Conservation (phyloP, 1,140 invertebrate species). For the Octopus sinensis region DNA sequence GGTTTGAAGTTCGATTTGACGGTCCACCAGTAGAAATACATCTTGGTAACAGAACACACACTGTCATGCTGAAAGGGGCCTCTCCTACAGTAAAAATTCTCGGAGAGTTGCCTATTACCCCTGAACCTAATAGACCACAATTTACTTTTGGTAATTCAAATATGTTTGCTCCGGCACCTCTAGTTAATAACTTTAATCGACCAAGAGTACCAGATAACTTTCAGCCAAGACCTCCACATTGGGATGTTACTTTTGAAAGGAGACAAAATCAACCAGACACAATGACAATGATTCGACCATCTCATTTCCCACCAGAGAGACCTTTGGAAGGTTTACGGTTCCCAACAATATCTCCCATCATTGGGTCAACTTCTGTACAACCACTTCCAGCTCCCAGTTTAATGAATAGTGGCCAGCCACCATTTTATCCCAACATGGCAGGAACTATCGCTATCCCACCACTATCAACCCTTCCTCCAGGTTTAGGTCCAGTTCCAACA, state of each 20-base stretch:
- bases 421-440: neutral
- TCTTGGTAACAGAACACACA: conserved; percentile 69
- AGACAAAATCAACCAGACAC: neutral
- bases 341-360: neutral
- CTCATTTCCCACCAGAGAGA: neutral
- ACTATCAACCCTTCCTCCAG: neutral
- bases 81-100: conserved; percentile 68
- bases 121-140: conserved; percentile 27
- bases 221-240: neutral
- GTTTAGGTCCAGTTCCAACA: neutral
- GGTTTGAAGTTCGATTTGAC: conserved; percentile 54
- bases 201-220: conserved; percentile 13
- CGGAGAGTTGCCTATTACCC: conserved; percentile 45
- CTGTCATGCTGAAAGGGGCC: conserved; percentile 76
- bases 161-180: neutral
- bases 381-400: neutral
- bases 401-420: neutral
- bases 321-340: neutral
- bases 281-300: neutral
- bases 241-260: neutral
- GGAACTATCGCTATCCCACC: neutral
- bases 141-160: conserved; percentile 12
- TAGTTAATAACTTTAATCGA: neutral
- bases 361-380: neutral
- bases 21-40: conserved; percentile 45